phyloP scores from a whole-genome alignment of 2,797 vertebrate species.

The Peromyscus nudipes region DNA sequence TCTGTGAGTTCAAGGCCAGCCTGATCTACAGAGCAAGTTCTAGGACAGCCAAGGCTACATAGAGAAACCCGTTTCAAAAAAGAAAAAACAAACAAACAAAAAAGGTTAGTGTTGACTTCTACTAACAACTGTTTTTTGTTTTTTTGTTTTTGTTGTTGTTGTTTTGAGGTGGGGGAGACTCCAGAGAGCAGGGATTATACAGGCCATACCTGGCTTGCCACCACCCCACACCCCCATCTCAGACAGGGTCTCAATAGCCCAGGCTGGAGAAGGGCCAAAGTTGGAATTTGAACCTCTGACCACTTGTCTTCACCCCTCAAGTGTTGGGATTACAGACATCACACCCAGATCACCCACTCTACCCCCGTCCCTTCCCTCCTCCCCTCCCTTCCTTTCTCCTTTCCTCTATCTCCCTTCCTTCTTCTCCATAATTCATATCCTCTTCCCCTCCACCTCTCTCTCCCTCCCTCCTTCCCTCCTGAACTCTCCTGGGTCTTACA shows the following conservation, averaged over 20 bases:
- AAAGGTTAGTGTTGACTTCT: background rate
- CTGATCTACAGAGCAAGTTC: background rate
- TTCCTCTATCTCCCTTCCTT: background rate
- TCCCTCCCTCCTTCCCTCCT: background rate
- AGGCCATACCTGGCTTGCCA: background rate
- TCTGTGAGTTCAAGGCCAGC: background rate
- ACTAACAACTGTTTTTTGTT: background rate
- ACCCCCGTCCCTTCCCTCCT: background rate
- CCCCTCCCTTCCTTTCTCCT: background rate
- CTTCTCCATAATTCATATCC: background rate
- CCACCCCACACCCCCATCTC: too few species aligned
- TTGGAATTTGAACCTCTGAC: background rate
- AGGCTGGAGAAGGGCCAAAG: background rate
- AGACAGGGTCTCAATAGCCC: background rate
- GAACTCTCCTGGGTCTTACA: constrained; percentile 27
- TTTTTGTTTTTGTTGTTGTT: background rate
- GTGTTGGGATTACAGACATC: background rate
- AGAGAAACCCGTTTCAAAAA: background rate
- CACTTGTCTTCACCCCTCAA: background rate
- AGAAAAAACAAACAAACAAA: too few species aligned
- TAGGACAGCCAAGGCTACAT: background rate
- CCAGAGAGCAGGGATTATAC: background rate
- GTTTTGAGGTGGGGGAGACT: background rate
- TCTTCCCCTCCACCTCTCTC: background rate
- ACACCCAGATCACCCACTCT: background rate